A percentile compares a stretch with the other conserved stretches of the same genome.
These are phyloP conservation scores for Neodiprion virginianus DNA, from an alignment of 1,140 invertebrate species.

Conservation along the genomic window DNA sequence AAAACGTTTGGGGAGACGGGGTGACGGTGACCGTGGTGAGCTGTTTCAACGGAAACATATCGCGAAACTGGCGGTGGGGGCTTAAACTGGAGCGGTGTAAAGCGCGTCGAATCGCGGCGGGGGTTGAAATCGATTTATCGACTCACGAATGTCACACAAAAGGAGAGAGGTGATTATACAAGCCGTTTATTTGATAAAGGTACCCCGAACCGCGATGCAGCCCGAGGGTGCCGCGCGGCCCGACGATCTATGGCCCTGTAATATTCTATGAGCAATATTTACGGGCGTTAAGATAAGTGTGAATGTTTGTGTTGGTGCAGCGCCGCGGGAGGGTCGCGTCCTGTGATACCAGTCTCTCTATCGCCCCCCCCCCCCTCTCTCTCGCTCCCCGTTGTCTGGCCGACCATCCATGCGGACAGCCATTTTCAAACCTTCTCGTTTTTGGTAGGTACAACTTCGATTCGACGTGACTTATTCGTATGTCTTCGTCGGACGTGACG, in stretches of 20 bases:
- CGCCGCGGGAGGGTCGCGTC: conserved; percentile 18
- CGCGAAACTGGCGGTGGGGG: not conserved
- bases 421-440: not conserved
- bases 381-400: not conserved
- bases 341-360: not conserved
- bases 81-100: not conserved
- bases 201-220: conserved; percentile 29
- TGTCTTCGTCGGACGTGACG: too few relatives aligned
- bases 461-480: too few relatives aligned
- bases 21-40: not conserved
- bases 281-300: conserved; percentile 53
- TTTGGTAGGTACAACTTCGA: too few relatives aligned
- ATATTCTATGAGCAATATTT: conserved; percentile 60
- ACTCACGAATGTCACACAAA: conserved; percentile 23
- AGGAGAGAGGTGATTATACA: conserved; percentile 48
- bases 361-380: not conserved
- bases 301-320: conserved; percentile 47
- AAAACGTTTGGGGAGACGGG: too few relatives aligned
- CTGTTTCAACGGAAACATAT: not conserved
- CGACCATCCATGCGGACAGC: not conserved
- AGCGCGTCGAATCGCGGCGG: not conserved
- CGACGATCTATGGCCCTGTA: conserved; percentile 52
- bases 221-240: conserved; percentile 21
- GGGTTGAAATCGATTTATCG: conserved; percentile 4
- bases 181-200: conserved; percentile 55